Conservation (phyloP, 2,113 vertebrate genomes). For the Colossoma macropomum region DNA sequence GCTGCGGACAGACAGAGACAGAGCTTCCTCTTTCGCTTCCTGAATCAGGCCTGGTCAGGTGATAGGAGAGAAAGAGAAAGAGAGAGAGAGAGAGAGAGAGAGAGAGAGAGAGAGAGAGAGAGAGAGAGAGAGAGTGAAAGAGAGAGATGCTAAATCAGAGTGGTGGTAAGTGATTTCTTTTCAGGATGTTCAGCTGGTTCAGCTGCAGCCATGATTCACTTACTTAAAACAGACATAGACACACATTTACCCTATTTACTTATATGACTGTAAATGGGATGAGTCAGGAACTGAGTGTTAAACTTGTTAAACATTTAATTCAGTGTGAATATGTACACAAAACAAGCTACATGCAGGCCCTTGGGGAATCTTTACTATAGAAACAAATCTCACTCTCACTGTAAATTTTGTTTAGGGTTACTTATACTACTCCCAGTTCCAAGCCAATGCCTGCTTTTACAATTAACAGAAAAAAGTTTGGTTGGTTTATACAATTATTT, state of each 20-base stretch:
- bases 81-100: conserved; percentile 69
- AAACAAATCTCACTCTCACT: conserved; percentile 4
- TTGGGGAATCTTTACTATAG: not conserved
- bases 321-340: conserved; percentile 6
- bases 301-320: not conserved
- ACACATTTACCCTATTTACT: not conserved
- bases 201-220: too few species aligned
- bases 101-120: too few species aligned
- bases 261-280: not conserved
- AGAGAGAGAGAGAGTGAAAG: too few species aligned
- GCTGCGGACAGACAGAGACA: conserved; percentile 72
- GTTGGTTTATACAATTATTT: too few species aligned
- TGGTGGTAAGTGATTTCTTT: conserved; percentile 72
- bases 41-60: conserved; percentile 78
- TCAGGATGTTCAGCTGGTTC: conserved; percentile 68
- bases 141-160: too few species aligned
- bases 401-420: too few species aligned
- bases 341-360: not conserved
- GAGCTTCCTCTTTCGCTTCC: conserved; percentile 83
- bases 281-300: not conserved
- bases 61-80: conserved; percentile 72
- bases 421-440: too few species aligned
- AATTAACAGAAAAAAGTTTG: too few species aligned
- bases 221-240: too few species aligned
- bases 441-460: too few species aligned